These are phyloP conservation scores for Spodoptera exigua DNA, from an alignment of 2,888 invertebrate species.

Conservation along the genomic window DNA sequence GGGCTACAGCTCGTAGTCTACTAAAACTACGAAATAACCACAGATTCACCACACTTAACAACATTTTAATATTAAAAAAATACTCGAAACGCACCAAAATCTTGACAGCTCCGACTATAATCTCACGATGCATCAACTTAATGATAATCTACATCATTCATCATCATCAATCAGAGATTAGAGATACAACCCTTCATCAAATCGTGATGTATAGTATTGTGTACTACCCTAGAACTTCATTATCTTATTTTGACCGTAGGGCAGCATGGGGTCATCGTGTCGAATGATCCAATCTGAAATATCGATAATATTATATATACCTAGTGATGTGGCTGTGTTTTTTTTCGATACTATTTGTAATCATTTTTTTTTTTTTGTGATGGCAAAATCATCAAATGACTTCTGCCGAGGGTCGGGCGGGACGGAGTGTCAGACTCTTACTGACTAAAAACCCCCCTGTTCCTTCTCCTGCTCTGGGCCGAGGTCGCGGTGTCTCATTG, in stretches of 20 bases:
- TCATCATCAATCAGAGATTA: constrained; percentile 69
- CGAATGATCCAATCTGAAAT: not conserved
- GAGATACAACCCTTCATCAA: constrained; percentile 60
- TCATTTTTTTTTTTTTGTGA: no score
- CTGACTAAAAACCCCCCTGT: no score
- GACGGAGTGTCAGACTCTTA: no score
- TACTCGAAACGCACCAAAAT: constrained; percentile 11
- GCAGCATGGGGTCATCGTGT: not conserved
- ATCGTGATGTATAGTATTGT: constrained; percentile 54
- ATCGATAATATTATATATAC: no score
- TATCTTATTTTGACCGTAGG: constrained; percentile 50
- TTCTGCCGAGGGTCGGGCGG: no score
- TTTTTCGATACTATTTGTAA: no score
- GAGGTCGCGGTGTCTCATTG: no score
- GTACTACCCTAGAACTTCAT: constrained; percentile 62
- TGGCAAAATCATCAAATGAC: no score
- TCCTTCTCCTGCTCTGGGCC: no score
- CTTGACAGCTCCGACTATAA: constrained; percentile 1
- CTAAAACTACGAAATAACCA: no score
- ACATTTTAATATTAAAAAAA: not conserved
- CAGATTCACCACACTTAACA: not conserved
- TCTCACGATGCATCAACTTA: constrained; percentile 43
- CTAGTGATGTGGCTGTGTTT: no score
- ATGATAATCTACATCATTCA: constrained; percentile 49
- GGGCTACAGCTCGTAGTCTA: no score